Evolutionary conservation across 2,113 vertebrate species (phyloP).

Genomic region (Nymphicus hollandicus): DNA sequence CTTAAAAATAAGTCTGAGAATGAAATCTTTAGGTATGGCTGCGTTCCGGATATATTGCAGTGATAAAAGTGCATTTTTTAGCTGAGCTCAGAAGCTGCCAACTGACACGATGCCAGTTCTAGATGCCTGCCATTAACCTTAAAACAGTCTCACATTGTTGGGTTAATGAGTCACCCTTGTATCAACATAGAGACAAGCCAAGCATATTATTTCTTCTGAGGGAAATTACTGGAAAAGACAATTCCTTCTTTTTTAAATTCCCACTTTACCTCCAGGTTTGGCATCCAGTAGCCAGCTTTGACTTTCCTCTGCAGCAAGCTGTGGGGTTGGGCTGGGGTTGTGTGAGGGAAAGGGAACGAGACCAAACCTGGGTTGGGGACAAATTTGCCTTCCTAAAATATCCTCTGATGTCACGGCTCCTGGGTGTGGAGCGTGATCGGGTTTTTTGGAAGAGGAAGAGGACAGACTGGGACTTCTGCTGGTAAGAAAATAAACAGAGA

Average conservation of each 20-base stretch:
- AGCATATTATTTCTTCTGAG: constrained; percentile 45
- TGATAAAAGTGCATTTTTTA: constrained; percentile 16
- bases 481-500: constrained; percentile 33
- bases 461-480: constrained; percentile 22
- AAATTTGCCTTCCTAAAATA: constrained; percentile 47
- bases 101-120: constrained; percentile 32
- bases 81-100: constrained; percentile 26
- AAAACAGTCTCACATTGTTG: constrained; percentile 58
- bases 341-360: constrained; percentile 34
- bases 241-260: constrained; percentile 47
- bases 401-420: constrained; percentile 48
- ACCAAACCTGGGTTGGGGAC: constrained; percentile 4
- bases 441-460: not conserved
- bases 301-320: not conserved
- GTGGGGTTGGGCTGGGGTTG: constrained; percentile 17
- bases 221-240: constrained; percentile 65
- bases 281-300: constrained; percentile 28
- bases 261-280: constrained; percentile 37
- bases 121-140: constrained; percentile 62
- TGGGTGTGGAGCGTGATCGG: constrained; percentile 3
- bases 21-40: not conserved
- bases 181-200: constrained; percentile 63
- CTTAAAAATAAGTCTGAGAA: not conserved
- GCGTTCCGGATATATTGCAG: not conserved
- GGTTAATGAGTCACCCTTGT: constrained; percentile 66